Evolutionary conservation across 1,140 invertebrate genomes (phyloP).

Genomic region (Sycophaga agraensis): DNA sequence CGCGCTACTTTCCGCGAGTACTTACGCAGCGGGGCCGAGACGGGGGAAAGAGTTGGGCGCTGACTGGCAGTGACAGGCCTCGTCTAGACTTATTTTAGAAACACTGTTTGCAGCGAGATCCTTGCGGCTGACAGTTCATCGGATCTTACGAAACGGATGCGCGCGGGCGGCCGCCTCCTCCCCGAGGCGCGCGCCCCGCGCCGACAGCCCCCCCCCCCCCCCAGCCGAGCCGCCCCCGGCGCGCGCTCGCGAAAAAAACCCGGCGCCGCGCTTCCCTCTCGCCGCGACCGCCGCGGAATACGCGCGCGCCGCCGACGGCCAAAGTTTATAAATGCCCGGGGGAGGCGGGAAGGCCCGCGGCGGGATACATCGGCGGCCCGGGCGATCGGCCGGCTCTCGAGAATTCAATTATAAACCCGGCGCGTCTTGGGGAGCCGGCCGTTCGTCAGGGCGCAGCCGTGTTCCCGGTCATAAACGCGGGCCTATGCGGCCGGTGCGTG

Average conservation of each 20-base stretch:
- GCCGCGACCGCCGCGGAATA: background rate
- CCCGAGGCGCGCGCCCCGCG: too few relatives aligned
- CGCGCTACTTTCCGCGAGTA: slow-evolving; percentile 12
- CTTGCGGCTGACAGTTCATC: slow-evolving; percentile 32
- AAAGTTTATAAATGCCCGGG: too few relatives aligned
- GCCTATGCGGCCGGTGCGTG: slow-evolving; percentile 5
- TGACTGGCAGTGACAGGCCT: slow-evolving; percentile 31
- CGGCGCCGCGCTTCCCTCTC: too few relatives aligned
- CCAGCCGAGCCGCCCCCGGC: too few relatives aligned
- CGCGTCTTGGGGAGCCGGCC: too few relatives aligned
- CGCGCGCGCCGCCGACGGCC: background rate
- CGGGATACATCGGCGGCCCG: too few relatives aligned
- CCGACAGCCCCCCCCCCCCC: too few relatives aligned
- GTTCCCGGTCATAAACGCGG: background rate
- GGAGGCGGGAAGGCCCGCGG: too few relatives aligned
- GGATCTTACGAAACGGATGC: slow-evolving; percentile 16
- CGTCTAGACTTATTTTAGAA: slow-evolving; percentile 25
- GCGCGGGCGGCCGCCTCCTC: too few relatives aligned
- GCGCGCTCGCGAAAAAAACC: too few relatives aligned
- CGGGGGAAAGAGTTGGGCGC: slow-evolving; percentile 7
- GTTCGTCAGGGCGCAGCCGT: background rate
- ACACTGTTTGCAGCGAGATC: slow-evolving; percentile 17
- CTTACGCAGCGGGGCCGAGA: slow-evolving; percentile 4
- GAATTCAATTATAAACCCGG: too few relatives aligned
- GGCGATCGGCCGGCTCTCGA: too few relatives aligned